Evolutionary conservation across 1,140 invertebrate species (phyloP).

Genomic region (Bradynema listronoti): DNA sequence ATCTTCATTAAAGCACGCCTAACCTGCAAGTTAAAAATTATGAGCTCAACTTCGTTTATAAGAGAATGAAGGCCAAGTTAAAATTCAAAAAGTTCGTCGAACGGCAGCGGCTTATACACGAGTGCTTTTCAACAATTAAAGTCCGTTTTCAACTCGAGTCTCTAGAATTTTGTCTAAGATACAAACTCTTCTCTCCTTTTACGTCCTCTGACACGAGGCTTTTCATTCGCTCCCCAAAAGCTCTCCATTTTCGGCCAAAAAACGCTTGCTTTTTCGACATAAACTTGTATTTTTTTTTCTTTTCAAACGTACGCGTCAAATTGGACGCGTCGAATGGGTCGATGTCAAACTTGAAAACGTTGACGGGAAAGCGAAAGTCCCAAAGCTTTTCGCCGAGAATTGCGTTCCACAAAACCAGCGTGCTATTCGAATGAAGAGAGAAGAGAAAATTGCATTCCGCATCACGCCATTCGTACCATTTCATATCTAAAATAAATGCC

Average conservation of each 20-base stretch:
- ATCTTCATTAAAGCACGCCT: too few relatives aligned
- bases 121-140: too few relatives aligned
- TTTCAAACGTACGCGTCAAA: slow-evolving; percentile 19
- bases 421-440: slow-evolving; percentile 32
- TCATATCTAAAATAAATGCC: slow-evolving; percentile 28
- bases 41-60: too few relatives aligned
- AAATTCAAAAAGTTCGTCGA: too few relatives aligned
- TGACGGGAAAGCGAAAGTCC: slow-evolving; percentile 22
- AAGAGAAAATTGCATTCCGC: slow-evolving; percentile 28
- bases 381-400: slow-evolving; percentile 27
- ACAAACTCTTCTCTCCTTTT: neutral
- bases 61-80: too few relatives aligned
- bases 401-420: slow-evolving; percentile 29
- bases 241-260: too few relatives aligned
- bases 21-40: too few relatives aligned
- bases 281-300: neutral
- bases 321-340: slow-evolving; percentile 32
- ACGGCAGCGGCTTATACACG: too few relatives aligned
- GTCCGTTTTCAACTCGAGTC: neutral
- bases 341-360: slow-evolving; percentile 31
- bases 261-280: neutral
- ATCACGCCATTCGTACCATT: slow-evolving; percentile 39
- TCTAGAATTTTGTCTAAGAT: neutral
- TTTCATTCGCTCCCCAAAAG: too few relatives aligned
- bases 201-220: too few relatives aligned